Base-by-base conservation (phyloP, 2,888 invertebrate species). In the Andrena minutula region DNA sequence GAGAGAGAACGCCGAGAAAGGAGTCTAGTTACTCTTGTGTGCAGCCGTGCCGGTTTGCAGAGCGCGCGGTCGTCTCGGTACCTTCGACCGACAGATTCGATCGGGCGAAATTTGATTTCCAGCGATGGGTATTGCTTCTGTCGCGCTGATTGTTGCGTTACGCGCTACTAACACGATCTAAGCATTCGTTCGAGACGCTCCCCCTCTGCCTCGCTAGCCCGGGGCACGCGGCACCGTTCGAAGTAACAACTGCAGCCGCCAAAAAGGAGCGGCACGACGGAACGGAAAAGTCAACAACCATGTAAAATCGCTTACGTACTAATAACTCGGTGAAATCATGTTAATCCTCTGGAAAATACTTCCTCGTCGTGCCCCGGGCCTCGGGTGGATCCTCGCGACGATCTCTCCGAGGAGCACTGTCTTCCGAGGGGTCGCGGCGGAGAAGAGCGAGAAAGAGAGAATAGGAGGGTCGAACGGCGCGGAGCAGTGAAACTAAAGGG, bases 361-460 rank as follows among this genome's bases (percentile, higher is more conserved):
- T n/a, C 2, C 32, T 12, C 0, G 0, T 35, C 63, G 58, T 12
- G 32, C n/a, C 20, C 23, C 49, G n/a, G 49, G 26, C 20, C 10
- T 20, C 53, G n/a, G 23, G 8, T 56, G 12, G 10, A 20, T 61
- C 12, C 51, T 41, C 1, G 32, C 47, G 23, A 49, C 64, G 63
- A 69, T 49, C 68, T 28, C n/a, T 23, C 20, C 4, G 10, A 49
- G 35, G 47, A 20, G 20, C 20, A 20, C 35, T 60, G 47, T 20
- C n/a, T 20, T 2, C 61, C 35, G 35, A 74, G 69, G n/a, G 47
- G 41, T 23, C 41, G 23, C 60, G 30, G 12, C 23, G 7, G 49
- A 70, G 71, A 26, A 26, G 49, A 64, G 66, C 61, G 70, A 78
- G 74, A 72, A 47, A 75, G 65, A 66, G 69, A 51, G 64, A 65